phyloP scores from a whole-genome alignment of 2,113 vertebrate species.

The Aphyosemion australe region DNA sequence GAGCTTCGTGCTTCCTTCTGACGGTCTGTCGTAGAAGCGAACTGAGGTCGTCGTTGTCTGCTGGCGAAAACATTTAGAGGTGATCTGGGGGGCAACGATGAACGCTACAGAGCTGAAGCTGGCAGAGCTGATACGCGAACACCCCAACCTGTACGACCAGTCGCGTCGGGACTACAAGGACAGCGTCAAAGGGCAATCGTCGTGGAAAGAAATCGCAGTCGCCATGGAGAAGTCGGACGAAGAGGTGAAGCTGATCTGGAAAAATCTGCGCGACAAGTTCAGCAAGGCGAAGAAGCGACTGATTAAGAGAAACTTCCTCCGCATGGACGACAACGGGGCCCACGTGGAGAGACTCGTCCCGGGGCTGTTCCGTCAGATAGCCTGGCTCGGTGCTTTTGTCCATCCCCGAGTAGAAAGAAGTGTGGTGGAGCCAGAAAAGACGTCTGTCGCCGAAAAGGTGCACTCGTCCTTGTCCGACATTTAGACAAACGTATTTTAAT shows the following conservation, averaged over 20 bases:
- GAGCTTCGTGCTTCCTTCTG: constrained; percentile 31
- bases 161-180: constrained; percentile 56
- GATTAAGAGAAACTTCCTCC: constrained; percentile 31
- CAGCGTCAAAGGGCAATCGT: constrained; percentile 27
- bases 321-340: constrained; percentile 26
- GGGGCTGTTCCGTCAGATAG: constrained; percentile 49
- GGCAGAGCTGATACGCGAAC: constrained; percentile 44
- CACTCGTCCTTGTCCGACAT: not conserved
- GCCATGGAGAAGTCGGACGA: constrained; percentile 54
- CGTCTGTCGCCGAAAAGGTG: constrained; percentile 21
- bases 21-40: constrained; percentile 3
- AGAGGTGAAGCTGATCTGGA: constrained; percentile 59
- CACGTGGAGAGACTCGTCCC: constrained; percentile 44
- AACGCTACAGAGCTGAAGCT: constrained; percentile 49
- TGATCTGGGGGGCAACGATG: constrained; percentile 28
- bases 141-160: constrained; percentile 60
- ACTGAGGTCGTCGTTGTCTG: constrained; percentile 16
- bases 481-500: not conserved
- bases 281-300: constrained; percentile 65
- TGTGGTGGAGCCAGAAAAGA: constrained; percentile 1
- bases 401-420: constrained; percentile 26
- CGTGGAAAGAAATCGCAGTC: constrained; percentile 54
- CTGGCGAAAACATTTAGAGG: constrained; percentile 50
- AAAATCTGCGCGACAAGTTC: constrained; percentile 68
- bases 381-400: constrained; percentile 53